These are phyloP conservation scores for Macrocentrus cingulum DNA, from an alignment of 1,140 invertebrate species.

Conservation along the genomic window DNA sequence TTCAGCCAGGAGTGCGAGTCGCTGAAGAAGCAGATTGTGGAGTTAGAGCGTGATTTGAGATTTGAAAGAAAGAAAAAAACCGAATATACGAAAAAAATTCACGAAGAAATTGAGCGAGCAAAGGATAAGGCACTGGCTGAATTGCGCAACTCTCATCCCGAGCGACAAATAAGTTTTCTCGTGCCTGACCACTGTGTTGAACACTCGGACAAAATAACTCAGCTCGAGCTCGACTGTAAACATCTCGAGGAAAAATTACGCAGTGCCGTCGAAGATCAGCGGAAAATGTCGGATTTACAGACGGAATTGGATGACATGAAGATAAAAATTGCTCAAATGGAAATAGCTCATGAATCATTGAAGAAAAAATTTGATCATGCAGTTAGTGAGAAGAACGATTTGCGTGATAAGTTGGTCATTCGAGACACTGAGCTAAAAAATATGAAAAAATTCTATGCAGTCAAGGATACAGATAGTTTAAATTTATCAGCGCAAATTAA, in stretches of 20 bases:
- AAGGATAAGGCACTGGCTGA: constrained; percentile 52
- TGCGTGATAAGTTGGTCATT: constrained; percentile 34
- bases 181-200: constrained; percentile 50
- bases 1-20: constrained; percentile 42
- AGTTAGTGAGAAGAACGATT: constrained; percentile 36
- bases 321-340: constrained; percentile 49
- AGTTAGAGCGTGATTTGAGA: constrained; percentile 48
- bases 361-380: constrained; percentile 46
- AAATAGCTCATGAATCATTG: constrained; percentile 47
- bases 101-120: constrained; percentile 49
- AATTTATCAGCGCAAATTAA: constrained; percentile 34
- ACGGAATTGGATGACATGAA: constrained; percentile 41
- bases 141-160: constrained; percentile 45
- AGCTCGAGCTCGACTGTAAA: constrained; percentile 49
- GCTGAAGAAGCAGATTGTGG: constrained; percentile 43
- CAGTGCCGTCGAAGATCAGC: constrained; percentile 41
- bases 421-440: constrained; percentile 34
- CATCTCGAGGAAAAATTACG: constrained; percentile 48
- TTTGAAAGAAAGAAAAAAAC: constrained; percentile 43
- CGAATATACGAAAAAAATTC: constrained; percentile 46
- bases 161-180: constrained; percentile 46
- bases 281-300: constrained; percentile 43
- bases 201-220: constrained; percentile 50
- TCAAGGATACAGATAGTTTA: constrained; percentile 32
- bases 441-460: constrained; percentile 32